A percentile compares a stretch with the other conserved stretches of the same genome.
Conservation (phyloP, 2,888 invertebrate genomes). For the Seira musarum region DNA sequence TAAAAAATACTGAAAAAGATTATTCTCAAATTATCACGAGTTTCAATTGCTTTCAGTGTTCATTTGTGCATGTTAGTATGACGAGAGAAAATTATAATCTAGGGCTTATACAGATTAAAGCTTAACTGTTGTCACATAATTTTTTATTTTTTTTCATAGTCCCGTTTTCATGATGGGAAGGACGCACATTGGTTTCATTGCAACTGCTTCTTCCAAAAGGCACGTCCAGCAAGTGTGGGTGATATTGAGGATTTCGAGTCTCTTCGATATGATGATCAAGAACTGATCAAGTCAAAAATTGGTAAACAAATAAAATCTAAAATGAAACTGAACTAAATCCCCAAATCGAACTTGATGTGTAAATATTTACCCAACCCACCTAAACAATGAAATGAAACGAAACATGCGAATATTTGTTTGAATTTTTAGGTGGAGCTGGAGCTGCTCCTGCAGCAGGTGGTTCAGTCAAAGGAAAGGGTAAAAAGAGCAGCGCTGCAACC, state of each 20-base stretch:
- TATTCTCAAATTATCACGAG: too few relatives aligned
- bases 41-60: too few relatives aligned
- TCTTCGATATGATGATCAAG: conserved; percentile 88
- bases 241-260: conserved; percentile 88
- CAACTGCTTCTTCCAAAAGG: conserved; percentile 88
- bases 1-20: too few relatives aligned
- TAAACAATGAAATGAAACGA: too few relatives aligned
- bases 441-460: conserved; percentile 43
- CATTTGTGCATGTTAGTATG: not conserved
- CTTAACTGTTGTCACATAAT: conserved; percentile 15
- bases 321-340: not conserved
- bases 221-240: conserved; percentile 80
- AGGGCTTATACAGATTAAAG: conserved; percentile 3
- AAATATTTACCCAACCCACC: conserved; percentile 72
- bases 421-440: not conserved
- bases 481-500: conserved; percentile 69
- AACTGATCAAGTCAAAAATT: conserved; percentile 80
- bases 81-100: too few relatives aligned
- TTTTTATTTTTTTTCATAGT: conserved; percentile 76
- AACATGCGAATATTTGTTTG: not conserved
- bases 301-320: conserved; percentile 74
- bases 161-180: conserved; percentile 89
- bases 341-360: not conserved
- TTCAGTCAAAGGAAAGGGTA: conserved; percentile 74
- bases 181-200: conserved; percentile 91